These are phyloP conservation scores for Pseudochaenichthys georgianus DNA, from an alignment of 2,797 vertebrate species.

Conservation along the genomic window DNA sequence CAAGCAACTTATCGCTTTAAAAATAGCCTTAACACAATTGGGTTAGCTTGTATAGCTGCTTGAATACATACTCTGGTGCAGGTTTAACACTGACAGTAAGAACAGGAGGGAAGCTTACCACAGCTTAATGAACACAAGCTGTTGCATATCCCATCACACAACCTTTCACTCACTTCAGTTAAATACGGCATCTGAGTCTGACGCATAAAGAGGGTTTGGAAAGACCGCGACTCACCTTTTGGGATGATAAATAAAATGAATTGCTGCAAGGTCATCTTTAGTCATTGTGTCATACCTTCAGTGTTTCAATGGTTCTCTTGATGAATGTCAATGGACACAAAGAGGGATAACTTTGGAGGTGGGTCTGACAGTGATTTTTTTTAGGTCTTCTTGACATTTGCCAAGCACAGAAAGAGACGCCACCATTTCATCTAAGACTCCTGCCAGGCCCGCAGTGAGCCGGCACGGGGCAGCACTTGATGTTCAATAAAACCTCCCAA, in stretches of 20 bases:
- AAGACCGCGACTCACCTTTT: not conserved
- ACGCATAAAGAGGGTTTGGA: not conserved
- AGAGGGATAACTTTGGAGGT: constrained; percentile 24
- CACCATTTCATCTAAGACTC: constrained; percentile 57
- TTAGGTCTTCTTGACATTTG: constrained; percentile 51
- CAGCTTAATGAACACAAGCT: not conserved
- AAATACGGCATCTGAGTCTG: not conserved
- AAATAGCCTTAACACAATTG: constrained; percentile 78
- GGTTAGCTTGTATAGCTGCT: constrained; percentile 52
- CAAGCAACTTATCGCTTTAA: constrained; percentile 75
- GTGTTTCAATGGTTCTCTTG: constrained; percentile 17
- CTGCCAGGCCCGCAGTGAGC: constrained; percentile 50
- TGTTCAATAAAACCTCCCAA: constrained; percentile 60
- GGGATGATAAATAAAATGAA: constrained; percentile 1
- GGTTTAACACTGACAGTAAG: constrained; percentile 45
- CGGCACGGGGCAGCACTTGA: constrained; percentile 50
- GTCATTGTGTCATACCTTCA: constrained; percentile 8
- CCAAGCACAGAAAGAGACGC: constrained; percentile 50
- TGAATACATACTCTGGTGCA: constrained; percentile 24
- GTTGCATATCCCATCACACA: constrained; percentile 8
- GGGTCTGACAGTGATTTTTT: constrained; percentile 58
- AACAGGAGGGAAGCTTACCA: constrained; percentile 26
- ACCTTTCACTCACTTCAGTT: constrained; percentile 3
- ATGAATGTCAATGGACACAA: constrained; percentile 23
- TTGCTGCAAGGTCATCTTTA: not conserved